These are phyloP conservation scores for Holocentrus rufus DNA, from an alignment of 2,797 vertebrate species.

Conservation along the genomic window DNA sequence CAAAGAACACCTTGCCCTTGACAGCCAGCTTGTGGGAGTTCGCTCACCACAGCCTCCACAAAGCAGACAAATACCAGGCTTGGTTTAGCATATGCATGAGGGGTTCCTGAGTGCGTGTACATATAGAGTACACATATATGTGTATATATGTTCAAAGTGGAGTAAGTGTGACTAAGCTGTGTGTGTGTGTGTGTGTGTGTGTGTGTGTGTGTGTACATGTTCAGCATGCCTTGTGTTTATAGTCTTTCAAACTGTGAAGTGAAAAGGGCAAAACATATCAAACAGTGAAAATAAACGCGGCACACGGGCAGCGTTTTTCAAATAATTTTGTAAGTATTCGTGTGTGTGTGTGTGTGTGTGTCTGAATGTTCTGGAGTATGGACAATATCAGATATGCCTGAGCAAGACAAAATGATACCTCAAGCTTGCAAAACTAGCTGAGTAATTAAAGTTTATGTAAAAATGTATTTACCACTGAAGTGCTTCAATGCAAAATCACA, in stretches of 20 bases:
- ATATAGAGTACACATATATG: slow-evolving; percentile 37
- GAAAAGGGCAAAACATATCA: neutral
- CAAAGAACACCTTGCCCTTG: slow-evolving; percentile 71
- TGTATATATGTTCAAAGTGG: neutral
- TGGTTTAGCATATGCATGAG: slow-evolving; percentile 21
- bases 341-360: neutral
- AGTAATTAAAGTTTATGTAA: neutral
- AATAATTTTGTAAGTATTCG: neutral
- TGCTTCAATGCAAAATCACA: neutral
- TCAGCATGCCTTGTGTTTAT: neutral
- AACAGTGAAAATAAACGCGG: neutral
- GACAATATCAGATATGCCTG: neutral
- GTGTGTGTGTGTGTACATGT: neutral
- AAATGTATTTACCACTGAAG: neutral
- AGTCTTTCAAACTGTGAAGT: neutral
- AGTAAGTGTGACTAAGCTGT: neutral
- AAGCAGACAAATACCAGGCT: slow-evolving; percentile 61
- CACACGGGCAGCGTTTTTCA: neutral
- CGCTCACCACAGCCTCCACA: slow-evolving; percentile 48
- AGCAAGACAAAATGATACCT: neutral
- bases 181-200: too few species aligned
- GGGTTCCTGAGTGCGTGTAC: slow-evolving; percentile 39
- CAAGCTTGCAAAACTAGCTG: neutral
- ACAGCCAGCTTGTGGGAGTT: slow-evolving; percentile 71
- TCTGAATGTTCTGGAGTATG: too few species aligned